A percentile compares a stretch with the other conserved stretches of the same genome.
These are phyloP conservation scores for Solea senegalensis DNA, from an alignment of 2,113 vertebrate genomes.

Conservation along the genomic window DNA sequence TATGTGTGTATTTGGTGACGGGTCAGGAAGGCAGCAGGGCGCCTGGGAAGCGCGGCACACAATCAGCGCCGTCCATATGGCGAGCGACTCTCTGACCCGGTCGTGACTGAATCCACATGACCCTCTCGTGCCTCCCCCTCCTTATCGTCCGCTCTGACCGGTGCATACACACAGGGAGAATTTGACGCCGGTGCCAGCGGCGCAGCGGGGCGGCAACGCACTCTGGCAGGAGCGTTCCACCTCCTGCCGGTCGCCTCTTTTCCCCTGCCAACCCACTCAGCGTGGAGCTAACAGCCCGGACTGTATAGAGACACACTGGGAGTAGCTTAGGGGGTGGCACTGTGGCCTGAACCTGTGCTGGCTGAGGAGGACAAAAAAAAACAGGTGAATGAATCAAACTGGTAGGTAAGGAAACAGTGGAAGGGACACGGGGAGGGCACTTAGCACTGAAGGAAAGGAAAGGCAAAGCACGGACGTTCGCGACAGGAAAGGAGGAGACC, in stretches of 20 bases:
- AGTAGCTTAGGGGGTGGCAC: slow-evolving; percentile 1
- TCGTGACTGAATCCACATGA: background rate
- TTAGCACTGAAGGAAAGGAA: no score
- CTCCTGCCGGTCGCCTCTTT: slow-evolving; percentile 59
- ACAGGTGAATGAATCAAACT: slow-evolving; percentile 32
- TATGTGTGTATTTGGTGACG: slow-evolving; percentile 21
- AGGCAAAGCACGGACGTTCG: no score
- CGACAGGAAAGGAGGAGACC: no score
- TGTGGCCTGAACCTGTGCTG: background rate
- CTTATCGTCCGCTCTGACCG: slow-evolving; percentile 37
- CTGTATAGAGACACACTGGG: slow-evolving; percentile 18
- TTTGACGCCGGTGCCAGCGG: slow-evolving; percentile 27
- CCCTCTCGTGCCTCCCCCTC: slow-evolving; percentile 1
- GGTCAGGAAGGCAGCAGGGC: background rate
- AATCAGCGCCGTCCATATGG: slow-evolving; percentile 41
- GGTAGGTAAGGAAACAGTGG: slow-evolving; percentile 8
- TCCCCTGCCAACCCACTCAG: slow-evolving; percentile 66
- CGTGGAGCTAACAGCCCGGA: slow-evolving; percentile 47
- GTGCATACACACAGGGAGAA: slow-evolving; percentile 11
- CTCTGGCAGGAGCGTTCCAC: slow-evolving; percentile 50
- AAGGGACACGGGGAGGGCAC: no score
- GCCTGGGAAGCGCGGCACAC: slow-evolving; percentile 1
- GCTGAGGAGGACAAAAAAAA: background rate
- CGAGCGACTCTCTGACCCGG: slow-evolving; percentile 31
- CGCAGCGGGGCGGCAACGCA: slow-evolving; percentile 46